Conservation (phyloP, 2,888 invertebrate species). For the Caenorhabditis sp. region DNA sequence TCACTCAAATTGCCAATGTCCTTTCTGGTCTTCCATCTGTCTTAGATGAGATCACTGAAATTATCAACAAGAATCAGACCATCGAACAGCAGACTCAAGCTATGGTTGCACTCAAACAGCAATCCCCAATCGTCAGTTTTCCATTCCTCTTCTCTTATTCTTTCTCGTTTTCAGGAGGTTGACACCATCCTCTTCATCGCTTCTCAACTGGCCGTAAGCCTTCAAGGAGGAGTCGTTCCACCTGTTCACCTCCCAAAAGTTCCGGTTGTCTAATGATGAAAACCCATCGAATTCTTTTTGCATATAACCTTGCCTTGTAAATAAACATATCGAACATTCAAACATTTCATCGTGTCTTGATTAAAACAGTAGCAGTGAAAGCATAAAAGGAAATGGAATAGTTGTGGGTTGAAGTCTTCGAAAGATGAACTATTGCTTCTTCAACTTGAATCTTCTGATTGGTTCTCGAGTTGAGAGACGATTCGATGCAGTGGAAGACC, state of each 20-base stretch:
- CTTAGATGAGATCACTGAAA: not conserved
- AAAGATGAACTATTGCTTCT: slow-evolving; percentile 28
- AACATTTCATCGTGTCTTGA: not conserved
- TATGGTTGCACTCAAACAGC: not conserved
- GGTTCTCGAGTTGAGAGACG: slow-evolving; percentile 1
- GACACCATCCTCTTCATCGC: not conserved
- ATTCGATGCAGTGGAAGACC: not conserved
- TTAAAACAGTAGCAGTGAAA: too few relatives aligned
- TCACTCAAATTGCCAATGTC: not conserved
- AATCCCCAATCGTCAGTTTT: not conserved
- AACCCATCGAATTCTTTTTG: not conserved
- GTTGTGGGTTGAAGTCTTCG: not conserved
- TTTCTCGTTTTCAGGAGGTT: not conserved
- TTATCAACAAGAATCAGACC: not conserved
- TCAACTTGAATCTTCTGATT: slow-evolving; percentile 48
- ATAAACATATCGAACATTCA: not conserved
- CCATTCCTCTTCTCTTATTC: too few relatives aligned
- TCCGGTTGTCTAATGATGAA: not conserved
- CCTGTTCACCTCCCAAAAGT: not conserved
- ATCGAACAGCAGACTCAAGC: not conserved
- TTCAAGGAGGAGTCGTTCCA: not conserved
- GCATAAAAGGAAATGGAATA: not conserved
- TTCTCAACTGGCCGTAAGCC: not conserved
- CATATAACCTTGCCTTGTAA: too few relatives aligned
- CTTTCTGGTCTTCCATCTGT: not conserved